Conservation (phyloP, 2,797 vertebrate species). For the Chloroceryle inda region DNA sequence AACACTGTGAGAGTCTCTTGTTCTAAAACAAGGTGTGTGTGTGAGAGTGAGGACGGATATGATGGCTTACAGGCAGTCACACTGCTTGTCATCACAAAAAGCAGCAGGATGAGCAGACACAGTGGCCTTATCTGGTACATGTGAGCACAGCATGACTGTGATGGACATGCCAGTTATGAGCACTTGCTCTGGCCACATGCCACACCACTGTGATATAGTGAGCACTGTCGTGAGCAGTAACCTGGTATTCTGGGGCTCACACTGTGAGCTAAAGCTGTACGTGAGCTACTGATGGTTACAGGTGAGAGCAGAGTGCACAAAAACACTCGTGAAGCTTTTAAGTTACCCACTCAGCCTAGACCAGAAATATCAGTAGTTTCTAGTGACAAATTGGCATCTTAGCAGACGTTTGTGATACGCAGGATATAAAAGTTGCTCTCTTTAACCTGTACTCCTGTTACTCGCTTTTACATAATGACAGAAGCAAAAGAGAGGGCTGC, state of each 20-base stretch:
- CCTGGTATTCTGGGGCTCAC: not conserved
- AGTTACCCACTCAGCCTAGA: not conserved
- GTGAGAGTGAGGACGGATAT: not conserved
- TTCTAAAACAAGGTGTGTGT: rapidly evolving
- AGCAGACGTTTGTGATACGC: rapidly evolving
- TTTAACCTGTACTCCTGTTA: not conserved
- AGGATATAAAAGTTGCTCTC: not conserved
- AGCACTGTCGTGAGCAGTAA: not conserved
- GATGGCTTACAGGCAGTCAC: not conserved
- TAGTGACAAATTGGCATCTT: not conserved
- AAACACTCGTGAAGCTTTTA: not conserved
- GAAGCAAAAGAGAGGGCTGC: not conserved
- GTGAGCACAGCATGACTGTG: not conserved
- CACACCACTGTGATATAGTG: not conserved
- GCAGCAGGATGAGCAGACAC: not conserved
- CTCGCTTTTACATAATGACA: not conserved
- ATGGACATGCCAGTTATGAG: rapidly evolving
- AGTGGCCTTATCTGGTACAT: rapidly evolving
- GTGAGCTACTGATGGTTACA: rapidly evolving
- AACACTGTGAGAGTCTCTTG: not conserved
- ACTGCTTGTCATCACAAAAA: not conserved
- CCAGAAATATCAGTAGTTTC: not conserved
- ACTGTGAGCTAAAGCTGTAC: not conserved
- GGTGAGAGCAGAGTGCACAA: not conserved
- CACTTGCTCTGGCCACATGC: rapidly evolving